Evolutionary conservation across 2,888 invertebrate genomes (phyloP).

Genomic region (Acronicta aceris): DNA sequence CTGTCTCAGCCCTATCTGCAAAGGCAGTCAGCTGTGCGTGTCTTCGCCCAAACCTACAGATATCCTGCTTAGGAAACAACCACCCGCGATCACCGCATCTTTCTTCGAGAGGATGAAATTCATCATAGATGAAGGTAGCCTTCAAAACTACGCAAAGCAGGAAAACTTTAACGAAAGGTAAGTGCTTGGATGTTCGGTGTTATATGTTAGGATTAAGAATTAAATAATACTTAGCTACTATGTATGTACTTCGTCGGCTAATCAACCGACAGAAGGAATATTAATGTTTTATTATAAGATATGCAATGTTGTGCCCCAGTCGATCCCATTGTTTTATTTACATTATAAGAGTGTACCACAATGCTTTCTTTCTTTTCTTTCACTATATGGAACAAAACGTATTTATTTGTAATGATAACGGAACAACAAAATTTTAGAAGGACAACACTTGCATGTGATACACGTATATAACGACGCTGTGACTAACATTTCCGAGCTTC

Average conservation of each 20-base stretch:
- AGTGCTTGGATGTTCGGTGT: conserved; percentile 85
- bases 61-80: conserved; percentile 97
- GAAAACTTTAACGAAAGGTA: conserved; percentile 99
- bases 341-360: conserved; percentile 79
- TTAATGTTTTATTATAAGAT: conserved; percentile 75
- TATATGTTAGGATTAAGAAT: conserved; percentile 65
- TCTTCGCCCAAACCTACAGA: conserved; percentile 98
- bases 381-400: conserved; percentile 63
- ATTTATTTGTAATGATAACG: conserved; percentile 62
- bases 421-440: conserved; percentile 55
- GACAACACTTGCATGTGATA: conserved; percentile 81
- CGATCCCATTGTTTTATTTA: conserved; percentile 89
- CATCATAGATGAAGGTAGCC: conserved; percentile 98
- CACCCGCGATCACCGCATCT: conserved; percentile 98
- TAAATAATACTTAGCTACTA: conserved; percentile 38
- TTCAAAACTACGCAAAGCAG: conserved; percentile 98
- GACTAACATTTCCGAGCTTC: conserved; percentile 59
- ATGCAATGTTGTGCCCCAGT: conserved; percentile 96
- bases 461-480: conserved; percentile 54
- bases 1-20: conserved; percentile 95
- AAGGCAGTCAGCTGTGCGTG: conserved; percentile 96
- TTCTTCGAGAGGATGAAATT: conserved; percentile 99
- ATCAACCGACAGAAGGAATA: conserved; percentile 60
- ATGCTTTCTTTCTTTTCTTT: conserved; percentile 78
- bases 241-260: conserved; percentile 38